phyloP scores from a whole-genome alignment of 1,140 invertebrate genomes.

The Plectrocnemia conspersa region DNA sequence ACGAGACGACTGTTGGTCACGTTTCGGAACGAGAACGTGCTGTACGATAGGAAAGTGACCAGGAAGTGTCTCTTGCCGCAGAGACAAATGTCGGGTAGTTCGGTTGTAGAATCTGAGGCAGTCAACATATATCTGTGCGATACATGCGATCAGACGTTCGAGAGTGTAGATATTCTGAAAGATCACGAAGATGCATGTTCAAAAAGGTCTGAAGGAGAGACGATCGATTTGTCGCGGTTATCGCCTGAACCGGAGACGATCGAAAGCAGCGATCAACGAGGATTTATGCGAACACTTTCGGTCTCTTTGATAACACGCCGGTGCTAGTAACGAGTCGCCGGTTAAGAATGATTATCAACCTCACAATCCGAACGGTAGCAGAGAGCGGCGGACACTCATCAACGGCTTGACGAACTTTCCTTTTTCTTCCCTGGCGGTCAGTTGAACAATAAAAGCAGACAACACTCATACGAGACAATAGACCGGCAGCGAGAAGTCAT shows the following conservation, averaged over 20 bases:
- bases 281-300: constrained; percentile 23
- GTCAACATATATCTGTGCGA: constrained; percentile 70
- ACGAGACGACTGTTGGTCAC: constrained; percentile 64
- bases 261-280: constrained; percentile 16
- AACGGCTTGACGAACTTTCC: constrained; percentile 37
- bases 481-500: constrained; percentile 35
- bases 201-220: background rate
- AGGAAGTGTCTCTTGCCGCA: constrained; percentile 28
- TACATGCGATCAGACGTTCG: constrained; percentile 61
- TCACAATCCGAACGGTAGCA: background rate
- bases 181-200: constrained; percentile 47
- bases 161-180: constrained; percentile 43
- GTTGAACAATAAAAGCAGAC: constrained; percentile 39
- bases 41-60: constrained; percentile 39
- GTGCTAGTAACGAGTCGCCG: background rate
- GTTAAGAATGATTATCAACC: background rate
- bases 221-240: background rate
- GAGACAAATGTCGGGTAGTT: constrained; percentile 8
- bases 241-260: constrained; percentile 1
- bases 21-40: constrained; percentile 70
- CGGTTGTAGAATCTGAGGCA: constrained; percentile 49
- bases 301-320: constrained; percentile 1
- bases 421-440: constrained; percentile 49
- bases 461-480: background rate
- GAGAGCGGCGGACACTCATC: constrained; percentile 9